These are phyloP conservation scores for Zapornia atra DNA, from an alignment of 2,113 vertebrate genomes.

Conservation along the genomic window DNA sequence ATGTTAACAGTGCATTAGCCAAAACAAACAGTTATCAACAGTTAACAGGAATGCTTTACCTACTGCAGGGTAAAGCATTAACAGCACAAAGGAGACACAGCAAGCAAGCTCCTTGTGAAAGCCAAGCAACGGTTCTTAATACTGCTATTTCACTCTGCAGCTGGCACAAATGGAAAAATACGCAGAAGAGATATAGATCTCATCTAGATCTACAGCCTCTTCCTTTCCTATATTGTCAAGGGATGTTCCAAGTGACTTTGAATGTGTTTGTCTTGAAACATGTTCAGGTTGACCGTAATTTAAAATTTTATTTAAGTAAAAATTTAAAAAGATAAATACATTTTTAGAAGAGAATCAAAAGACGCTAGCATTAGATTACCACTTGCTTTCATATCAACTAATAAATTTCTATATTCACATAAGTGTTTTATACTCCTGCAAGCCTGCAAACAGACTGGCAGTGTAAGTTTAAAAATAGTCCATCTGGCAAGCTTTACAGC, in stretches of 20 bases:
- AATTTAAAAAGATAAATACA: background rate
- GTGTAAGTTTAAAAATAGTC: background rate
- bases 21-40: background rate
- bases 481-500: background rate
- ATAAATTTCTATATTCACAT: background rate
- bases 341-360: background rate
- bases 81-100: background rate
- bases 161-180: background rate
- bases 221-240: background rate
- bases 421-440: background rate
- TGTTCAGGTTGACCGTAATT: background rate
- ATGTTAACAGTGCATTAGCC: background rate
- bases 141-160: background rate
- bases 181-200: fast-evolving
- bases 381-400: background rate
- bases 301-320: background rate
- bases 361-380: background rate
- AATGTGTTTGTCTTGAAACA: background rate
- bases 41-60: background rate
- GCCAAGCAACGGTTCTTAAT: background rate
- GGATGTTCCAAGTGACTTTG: background rate
- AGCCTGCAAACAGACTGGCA: background rate
- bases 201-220: background rate
- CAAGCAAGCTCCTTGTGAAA: background rate
- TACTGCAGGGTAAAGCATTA: background rate